phyloP scores from a whole-genome alignment of 2,113 vertebrate genomes.

The Callorhinus ursinus region DNA sequence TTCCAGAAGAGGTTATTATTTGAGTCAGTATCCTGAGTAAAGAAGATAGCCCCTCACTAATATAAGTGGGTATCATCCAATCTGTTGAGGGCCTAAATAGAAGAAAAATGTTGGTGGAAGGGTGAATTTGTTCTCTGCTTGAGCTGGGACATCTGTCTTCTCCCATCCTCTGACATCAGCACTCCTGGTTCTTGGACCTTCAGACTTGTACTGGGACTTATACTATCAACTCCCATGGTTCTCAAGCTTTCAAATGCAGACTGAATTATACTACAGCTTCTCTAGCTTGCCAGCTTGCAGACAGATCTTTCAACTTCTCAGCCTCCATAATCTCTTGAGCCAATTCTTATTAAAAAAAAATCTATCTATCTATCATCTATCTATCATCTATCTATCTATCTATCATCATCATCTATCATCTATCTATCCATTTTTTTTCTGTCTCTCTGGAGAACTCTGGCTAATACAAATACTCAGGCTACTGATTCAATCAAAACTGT shows the following conservation, averaged over 20 bases:
- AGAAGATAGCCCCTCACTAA: neutral
- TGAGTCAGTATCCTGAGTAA: neutral
- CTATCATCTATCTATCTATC: neutral
- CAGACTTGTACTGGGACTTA: neutral
- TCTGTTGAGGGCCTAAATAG: neutral
- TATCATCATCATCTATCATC: neutral
- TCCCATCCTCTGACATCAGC: neutral
- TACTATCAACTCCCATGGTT: neutral
- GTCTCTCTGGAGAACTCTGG: neutral
- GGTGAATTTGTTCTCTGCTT: neutral
- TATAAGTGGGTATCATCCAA: neutral
- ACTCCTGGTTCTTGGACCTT: neutral
- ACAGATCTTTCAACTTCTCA: neutral
- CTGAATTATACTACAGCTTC: neutral
- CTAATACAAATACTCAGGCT: neutral
- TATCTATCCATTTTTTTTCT: neutral
- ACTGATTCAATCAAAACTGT: neutral
- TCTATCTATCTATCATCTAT: neutral
- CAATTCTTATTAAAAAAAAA: neutral
- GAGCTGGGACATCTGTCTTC: neutral
- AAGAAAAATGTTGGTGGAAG: neutral
- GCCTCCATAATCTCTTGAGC: neutral
- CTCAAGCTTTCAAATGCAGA: neutral
- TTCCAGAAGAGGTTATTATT: neutral
- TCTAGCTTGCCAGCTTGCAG: neutral